Evolutionary conservation across 30 jellyfish, hydroid and myxozoan genomes (phyloP).

Genomic region (Calvadosia cruxmelitensis): DNA sequence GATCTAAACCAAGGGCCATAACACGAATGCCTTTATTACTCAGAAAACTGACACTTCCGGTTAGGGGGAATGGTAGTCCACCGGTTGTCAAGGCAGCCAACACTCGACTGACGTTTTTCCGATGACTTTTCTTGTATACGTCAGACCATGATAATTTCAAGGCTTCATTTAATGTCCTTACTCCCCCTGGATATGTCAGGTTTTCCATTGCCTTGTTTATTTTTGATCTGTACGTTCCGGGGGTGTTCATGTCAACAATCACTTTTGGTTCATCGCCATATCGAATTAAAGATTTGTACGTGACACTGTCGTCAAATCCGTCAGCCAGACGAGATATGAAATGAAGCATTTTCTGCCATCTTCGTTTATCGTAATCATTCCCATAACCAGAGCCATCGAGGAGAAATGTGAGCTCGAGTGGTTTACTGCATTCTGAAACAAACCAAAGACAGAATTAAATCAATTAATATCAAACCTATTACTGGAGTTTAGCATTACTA

Average conservation of each 20-base stretch:
- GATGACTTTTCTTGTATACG: conserved; percentile 42
- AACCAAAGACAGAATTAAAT: too few relatives aligned
- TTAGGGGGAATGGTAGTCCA: conserved; percentile 68
- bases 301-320: conserved; percentile 52
- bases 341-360: conserved; percentile 71
- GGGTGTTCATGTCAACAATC: conserved; percentile 38
- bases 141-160: conserved; percentile 88
- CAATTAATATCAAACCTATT: too few relatives aligned
- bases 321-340: conserved; percentile 43
- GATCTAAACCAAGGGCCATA: conserved; percentile 79
- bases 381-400: conserved; percentile 84
- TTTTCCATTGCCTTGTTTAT: conserved; percentile 24
- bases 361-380: conserved; percentile 28
- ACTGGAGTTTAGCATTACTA: too few relatives aligned
- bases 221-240: not conserved
- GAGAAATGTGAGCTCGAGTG: conserved; percentile 59
- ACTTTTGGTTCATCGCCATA: conserved; percentile 65
- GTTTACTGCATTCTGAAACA: conserved; percentile 66
- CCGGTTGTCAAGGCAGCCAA: conserved; percentile 79
- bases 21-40: conserved; percentile 77
- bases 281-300: conserved; percentile 55
- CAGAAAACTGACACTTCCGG: conserved; percentile 77
- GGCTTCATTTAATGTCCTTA: conserved; percentile 75
- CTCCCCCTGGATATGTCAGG: conserved; percentile 73
- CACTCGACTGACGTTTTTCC: conserved; percentile 49